Evolutionary conservation across 2,797 vertebrate species (phyloP).

Genomic region (Pantherophis alleghaniensis): DNA sequence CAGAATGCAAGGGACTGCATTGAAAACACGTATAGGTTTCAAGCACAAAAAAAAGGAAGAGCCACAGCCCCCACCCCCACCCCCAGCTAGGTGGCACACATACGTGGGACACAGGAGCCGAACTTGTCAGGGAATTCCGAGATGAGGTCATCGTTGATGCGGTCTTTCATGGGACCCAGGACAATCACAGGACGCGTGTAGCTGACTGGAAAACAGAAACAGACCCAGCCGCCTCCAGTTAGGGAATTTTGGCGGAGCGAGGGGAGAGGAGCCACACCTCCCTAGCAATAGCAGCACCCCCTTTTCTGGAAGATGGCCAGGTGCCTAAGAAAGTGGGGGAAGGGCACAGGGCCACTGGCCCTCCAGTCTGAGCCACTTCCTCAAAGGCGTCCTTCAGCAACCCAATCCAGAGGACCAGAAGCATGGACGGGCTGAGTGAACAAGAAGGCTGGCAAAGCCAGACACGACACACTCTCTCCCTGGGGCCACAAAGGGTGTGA

Average conservation of each 20-base stretch:
- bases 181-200: constrained; percentile 95
- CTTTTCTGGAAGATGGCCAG: background rate
- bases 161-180: constrained; percentile 97
- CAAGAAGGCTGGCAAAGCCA: no score
- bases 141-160: constrained; percentile 96
- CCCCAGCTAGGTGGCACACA: constrained; percentile 62
- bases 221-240: background rate
- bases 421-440: background rate
- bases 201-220: constrained; percentile 75
- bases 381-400: background rate
- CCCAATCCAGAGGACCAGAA: background rate
- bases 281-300: background rate
- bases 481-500: no score
- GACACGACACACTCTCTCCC: background rate
- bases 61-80: background rate
- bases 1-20: background rate
- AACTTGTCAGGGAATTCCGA: constrained; percentile 98
- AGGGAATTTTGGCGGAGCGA: background rate
- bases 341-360: background rate
- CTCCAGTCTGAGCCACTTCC: background rate
- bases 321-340: background rate
- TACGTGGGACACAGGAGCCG: constrained; percentile 96
- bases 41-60: background rate
- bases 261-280: background rate
- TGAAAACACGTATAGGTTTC: background rate